Evolutionary conservation across 2,888 invertebrate genomes (phyloP), one percentile per base, ranked within the genome.

Genomic region (Eumacrocentrus americanus): DNA sequence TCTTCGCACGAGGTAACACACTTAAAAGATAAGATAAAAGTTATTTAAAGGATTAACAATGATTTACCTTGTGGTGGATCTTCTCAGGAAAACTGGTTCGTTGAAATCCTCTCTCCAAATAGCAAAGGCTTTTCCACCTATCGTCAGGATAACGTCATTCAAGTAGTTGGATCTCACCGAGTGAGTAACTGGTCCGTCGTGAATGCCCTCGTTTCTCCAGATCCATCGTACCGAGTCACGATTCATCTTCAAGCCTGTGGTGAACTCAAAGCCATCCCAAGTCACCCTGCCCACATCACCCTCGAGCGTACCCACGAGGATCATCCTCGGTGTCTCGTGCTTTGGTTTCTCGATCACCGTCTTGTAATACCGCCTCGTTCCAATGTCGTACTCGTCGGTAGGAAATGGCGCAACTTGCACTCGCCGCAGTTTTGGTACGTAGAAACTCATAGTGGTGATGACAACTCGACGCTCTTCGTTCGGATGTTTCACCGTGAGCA

Each of bases 61-160:
- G 18, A 11, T 58, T 16, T 50, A 76, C 78, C 71, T 67, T 16
- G 68, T 81, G 1, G 83, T 81, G 11, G 86, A 83, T 67, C 85
- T 86, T 55, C 89, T 86, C 90, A 90, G 90, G 55, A 89, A 77
- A 3, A 91, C 74, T 0, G 91, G 90, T 58, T 83, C 83, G 22
- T 77, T 74, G 34, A 89, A 83, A 60, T 87, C 85, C 58, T 90
- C 88, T 65, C 85, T 86, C 92, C 92, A 92, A 56, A 92, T 78
- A 0, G 90, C 89, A 73, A 91, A 87, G 56, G 89, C 84, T 77
- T 86, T 89, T 4, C 91, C 90, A 0, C 93, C 93, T 4, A 91
- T 85, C 2, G 91, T 89, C 4, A 90, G 81, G 34, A 90, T 82
- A 4, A 91, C 72, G 60, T 87, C 82, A 23, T 82, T 81, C 58